A percentile compares a stretch with the other conserved stretches of the same genome.
These are phyloP conservation scores for Pinctada fucata DNA, from an alignment of 2,888 invertebrate genomes.

Conservation along the genomic window DNA sequence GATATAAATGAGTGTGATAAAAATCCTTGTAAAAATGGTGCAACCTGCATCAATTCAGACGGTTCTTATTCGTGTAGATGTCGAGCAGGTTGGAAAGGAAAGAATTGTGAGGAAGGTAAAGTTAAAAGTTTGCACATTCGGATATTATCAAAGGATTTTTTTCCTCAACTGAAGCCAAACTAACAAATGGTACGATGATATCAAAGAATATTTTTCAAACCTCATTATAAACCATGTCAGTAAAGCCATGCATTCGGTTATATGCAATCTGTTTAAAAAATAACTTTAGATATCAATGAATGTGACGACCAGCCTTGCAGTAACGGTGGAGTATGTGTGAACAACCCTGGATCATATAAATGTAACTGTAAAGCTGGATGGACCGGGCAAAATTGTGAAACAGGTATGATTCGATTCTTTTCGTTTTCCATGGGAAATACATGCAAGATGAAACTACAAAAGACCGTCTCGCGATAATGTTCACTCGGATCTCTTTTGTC, in stretches of 20 bases:
- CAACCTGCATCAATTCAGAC: constrained; percentile 48
- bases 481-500: no score
- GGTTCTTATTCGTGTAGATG: constrained; percentile 55
- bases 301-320: constrained; percentile 84
- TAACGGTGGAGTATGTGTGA: constrained; percentile 69
- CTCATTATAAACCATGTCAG: no score
- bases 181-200: no score
- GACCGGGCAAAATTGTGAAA: constrained; percentile 20
- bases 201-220: no score
- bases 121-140: no score
- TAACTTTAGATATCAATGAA: constrained; percentile 81
- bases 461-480: no score
- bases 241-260: no score
- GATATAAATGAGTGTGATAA: constrained; percentile 44
- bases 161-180: no score
- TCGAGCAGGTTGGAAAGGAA: constrained; percentile 48
- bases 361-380: constrained; percentile 85
- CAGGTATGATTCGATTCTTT: background rate
- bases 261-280: no score
- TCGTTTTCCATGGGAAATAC: no score
- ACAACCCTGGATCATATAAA: constrained; percentile 84
- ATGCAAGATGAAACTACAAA: no score
- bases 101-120: constrained; percentile 20
- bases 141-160: no score
- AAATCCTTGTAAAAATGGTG: constrained; percentile 50